Base-by-base conservation (phyloP, 2,797 vertebrate species). In the Pterois miles region DNA sequence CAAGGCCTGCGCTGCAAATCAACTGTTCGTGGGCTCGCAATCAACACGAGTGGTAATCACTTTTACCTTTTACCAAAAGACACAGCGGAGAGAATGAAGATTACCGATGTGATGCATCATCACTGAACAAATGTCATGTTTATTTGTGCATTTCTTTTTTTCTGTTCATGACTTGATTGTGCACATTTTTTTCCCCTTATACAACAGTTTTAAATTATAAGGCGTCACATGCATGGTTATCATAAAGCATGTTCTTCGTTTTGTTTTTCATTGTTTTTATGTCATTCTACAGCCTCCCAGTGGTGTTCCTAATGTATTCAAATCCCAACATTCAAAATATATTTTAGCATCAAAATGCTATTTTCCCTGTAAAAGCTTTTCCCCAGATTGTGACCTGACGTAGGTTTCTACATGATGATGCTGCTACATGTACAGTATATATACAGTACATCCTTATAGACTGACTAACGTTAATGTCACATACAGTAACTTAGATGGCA, bases 11-110 rank as follows among this genome's bases (percentile, higher is more conserved):
- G 5, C 27, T 20, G 62, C 34, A 27, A 80, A 87, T 70, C 63
- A 69, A 14, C 63, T 70, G 27, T 27, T 50, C 43, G 4, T 40
- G 63, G 59, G 34, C 33, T 75, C 40, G 72, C 80, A 83, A 82
- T 83, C 84, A 82, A 38, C 56, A 38, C 16, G 52, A 76, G 34
- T 59, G 57, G 22, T 50, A 64, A 84, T 84, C 74, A 81, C 54
- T 11, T 74, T 53, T 18, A 36, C 31, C 52, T 40, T 43, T 57
- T 11, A n/a, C 50, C 33, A 66, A 23, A 72, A 63, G n/a, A 29
- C 27, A 27, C 10, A 31, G 56, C 40, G 40, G 31, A 46, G 22
- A 62, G 25, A 22, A 9, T 23, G 6, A 5, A 48, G 13, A 43
- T 13, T 20, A 27, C 1, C 14, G 4, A 10, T 16, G 18, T 1